Evolutionary conservation across 2,113 vertebrate species (phyloP).

Genomic region (Melanotaenia duboulayi): DNA sequence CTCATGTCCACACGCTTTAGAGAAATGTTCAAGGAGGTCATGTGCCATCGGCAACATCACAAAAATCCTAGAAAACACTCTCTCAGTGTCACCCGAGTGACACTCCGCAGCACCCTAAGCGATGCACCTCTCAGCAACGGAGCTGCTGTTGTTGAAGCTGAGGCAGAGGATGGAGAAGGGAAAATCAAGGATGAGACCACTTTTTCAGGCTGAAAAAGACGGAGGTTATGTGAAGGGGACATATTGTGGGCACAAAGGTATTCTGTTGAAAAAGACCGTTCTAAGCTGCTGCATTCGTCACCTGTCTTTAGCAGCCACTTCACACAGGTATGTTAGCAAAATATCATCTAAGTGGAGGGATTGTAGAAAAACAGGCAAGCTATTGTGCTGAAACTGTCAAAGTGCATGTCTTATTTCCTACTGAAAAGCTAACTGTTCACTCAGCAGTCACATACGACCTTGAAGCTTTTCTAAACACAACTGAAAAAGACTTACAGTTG

Average conservation of each 20-base stretch:
- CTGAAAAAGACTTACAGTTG: too few relatives aligned
- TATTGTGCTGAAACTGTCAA: conserved; percentile 5
- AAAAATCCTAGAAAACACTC: conserved; percentile 69
- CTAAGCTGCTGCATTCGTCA: conserved; percentile 11
- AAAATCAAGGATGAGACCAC: conserved; percentile 27
- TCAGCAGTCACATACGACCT: conserved; percentile 6
- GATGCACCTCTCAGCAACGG: conserved; percentile 76
- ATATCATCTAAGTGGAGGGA: conserved; percentile 10
- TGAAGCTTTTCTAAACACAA: not conserved
- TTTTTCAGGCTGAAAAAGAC: conserved; percentile 53
- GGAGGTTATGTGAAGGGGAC: not conserved
- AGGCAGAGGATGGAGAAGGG: conserved; percentile 67
- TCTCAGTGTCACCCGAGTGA: conserved; percentile 83
- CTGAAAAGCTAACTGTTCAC: conserved; percentile 4
- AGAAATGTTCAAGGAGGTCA: conserved; percentile 92
- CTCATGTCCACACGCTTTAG: conserved; percentile 94
- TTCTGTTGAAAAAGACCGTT: not conserved
- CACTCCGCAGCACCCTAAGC: conserved; percentile 85
- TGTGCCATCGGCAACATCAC: conserved; percentile 74
- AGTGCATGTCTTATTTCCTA: not conserved
- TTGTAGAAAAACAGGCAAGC: conserved; percentile 4
- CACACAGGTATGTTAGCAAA: conserved; percentile 13
- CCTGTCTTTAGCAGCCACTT: conserved; percentile 14
- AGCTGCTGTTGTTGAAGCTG: conserved; percentile 38
- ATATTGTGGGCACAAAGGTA: not conserved